These are phyloP conservation scores for Clarias batrachus DNA, from an alignment of 2,113 vertebrate species.

Conservation along the genomic window DNA sequence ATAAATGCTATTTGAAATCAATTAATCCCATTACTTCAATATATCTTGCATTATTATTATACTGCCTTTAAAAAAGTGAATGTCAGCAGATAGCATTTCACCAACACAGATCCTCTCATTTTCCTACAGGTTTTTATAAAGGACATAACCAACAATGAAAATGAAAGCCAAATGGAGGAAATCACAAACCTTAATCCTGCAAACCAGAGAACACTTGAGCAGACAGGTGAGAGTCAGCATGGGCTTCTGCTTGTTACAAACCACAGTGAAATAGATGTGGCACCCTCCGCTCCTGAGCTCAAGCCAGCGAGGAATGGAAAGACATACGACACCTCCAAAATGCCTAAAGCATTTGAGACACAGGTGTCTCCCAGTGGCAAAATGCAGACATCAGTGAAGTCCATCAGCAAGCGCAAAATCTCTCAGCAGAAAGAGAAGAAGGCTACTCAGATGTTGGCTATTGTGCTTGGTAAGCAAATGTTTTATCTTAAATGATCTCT, in stretches of 20 bases:
- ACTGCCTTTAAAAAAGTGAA: background rate
- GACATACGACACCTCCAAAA: constrained; percentile 68
- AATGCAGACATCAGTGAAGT: constrained; percentile 87
- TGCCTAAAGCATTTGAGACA: constrained; percentile 86
- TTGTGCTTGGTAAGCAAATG: constrained; percentile 86
- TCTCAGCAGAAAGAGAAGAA: constrained; percentile 99
- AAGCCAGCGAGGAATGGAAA: constrained; percentile 86
- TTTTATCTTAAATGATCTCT: too few relatives aligned
- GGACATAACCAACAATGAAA: constrained; percentile 82
- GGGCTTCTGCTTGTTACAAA: constrained; percentile 74
- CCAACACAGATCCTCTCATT: background rate
- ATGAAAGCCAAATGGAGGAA: constrained; percentile 88
- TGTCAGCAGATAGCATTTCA: background rate
- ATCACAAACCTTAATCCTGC: constrained; percentile 83
- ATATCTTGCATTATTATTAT: background rate
- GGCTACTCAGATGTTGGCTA: constrained; percentile 98
- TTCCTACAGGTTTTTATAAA: constrained; percentile 77
- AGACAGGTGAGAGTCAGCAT: constrained; percentile 72
- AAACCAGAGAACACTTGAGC: constrained; percentile 80
- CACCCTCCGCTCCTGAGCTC: constrained; percentile 71
- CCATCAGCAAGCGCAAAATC: constrained; percentile 90
- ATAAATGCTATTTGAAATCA: background rate
- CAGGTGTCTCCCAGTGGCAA: constrained; percentile 93
- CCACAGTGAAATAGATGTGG: constrained; percentile 70
- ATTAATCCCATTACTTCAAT: background rate